These are phyloP conservation scores for Chrysolina americana DNA, from an alignment of 2,888 invertebrate species.

Conservation along the genomic window DNA sequence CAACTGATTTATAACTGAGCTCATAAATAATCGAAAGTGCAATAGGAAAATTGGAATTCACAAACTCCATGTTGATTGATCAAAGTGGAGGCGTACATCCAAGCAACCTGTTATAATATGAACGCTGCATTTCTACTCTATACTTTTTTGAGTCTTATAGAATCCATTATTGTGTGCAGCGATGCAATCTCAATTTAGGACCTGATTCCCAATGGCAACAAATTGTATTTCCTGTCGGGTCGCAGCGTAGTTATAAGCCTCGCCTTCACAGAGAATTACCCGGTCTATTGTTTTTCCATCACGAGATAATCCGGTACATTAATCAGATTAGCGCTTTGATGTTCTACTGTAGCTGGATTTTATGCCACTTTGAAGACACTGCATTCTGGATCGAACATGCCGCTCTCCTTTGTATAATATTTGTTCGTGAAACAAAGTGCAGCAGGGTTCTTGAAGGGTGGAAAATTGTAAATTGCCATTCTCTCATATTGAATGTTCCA, in stretches of 20 bases:
- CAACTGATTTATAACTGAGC: too few relatives aligned
- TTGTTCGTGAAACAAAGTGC: not conserved
- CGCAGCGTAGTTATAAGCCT: slow-evolving; percentile 16
- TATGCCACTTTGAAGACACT: slow-evolving; percentile 3
- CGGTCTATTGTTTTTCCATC: slow-evolving; percentile 23
- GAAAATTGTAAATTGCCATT: too few relatives aligned
- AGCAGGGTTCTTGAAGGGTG: not conserved
- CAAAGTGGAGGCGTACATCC: too few relatives aligned
- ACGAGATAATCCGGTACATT: slow-evolving; percentile 27
- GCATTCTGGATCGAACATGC: not conserved
- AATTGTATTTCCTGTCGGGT: slow-evolving; percentile 14
- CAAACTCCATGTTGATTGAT: too few relatives aligned
- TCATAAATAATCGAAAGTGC: too few relatives aligned
- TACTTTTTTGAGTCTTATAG: not conserved
- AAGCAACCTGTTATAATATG: too few relatives aligned
- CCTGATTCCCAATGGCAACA: slow-evolving; percentile 16
- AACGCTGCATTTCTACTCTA: too few relatives aligned
- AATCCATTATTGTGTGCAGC: not conserved
- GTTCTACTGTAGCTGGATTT: slow-evolving; percentile 7
- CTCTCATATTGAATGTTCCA: too few relatives aligned
- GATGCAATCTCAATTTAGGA: slow-evolving; percentile 1
- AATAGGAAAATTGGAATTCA: too few relatives aligned
- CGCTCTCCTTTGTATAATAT: not conserved
- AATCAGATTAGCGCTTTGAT: slow-evolving; percentile 23
- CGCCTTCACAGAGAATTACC: slow-evolving; percentile 22